Evolutionary conservation across 2,797 vertebrate genomes (phyloP).

Genomic region (Cryptoprocta ferox): DNA sequence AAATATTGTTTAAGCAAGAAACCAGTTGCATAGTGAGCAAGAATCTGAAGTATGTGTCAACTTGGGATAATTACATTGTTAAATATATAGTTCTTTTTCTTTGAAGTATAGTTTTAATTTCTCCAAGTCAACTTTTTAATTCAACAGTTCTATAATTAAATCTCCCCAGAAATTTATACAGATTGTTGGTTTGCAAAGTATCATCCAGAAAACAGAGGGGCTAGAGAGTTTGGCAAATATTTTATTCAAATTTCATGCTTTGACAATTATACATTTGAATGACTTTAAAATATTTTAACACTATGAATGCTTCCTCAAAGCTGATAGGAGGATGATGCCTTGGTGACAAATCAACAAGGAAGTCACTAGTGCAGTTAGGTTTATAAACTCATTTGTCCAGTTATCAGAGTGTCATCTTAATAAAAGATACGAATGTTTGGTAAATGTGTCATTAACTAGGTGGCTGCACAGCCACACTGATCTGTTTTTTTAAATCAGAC

Average conservation of each 20-base stretch:
- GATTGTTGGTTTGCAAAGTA: not conserved
- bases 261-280: not conserved
- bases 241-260: conserved; percentile 36
- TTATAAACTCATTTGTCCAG: not conserved
- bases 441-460: not conserved
- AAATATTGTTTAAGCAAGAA: not conserved
- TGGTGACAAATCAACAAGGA: not conserved
- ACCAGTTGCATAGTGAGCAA: not conserved
- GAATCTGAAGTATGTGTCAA: not conserved
- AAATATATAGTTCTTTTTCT: not conserved
- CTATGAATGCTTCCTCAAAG: not conserved
- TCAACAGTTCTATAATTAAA: not conserved
- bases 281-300: not conserved
- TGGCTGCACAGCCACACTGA: not conserved
- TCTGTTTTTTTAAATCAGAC: not conserved
- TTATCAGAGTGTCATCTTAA: not conserved
- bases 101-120: not conserved
- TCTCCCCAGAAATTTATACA: not conserved
- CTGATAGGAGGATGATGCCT: not conserved
- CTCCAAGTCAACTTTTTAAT: not conserved
- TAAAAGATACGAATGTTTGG: not conserved
- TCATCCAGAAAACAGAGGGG: not conserved
- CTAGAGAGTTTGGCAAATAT: not conserved
- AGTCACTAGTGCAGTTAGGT: not conserved
- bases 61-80: not conserved